phyloP scores from a whole-genome alignment of 2,113 vertebrate species.

The Prolemur simus region DNA sequence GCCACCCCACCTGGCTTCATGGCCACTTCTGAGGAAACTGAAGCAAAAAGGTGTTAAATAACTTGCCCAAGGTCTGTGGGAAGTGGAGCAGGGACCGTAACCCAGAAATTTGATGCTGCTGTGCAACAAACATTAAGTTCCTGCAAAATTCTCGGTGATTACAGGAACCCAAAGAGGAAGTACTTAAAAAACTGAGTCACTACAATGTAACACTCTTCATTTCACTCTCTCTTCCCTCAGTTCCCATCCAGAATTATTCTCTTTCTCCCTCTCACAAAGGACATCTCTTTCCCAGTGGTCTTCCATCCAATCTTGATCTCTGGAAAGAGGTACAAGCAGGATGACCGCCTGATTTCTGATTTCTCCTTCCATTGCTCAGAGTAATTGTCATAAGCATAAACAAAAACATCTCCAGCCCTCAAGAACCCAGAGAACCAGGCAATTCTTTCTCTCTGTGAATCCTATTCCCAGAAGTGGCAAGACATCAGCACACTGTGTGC shows the following conservation, averaged over 20 bases:
- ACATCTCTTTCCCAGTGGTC: background rate
- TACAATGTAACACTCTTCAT: background rate
- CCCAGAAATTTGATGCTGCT: background rate
- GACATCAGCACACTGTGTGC: rapidly evolving
- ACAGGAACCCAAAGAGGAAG: slow-evolving; percentile 30
- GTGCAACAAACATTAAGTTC: background rate
- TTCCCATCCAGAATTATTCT: background rate
- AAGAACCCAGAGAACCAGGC: background rate
- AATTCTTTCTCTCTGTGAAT: background rate
- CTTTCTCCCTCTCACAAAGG: background rate
- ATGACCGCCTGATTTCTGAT: background rate
- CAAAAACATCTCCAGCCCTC: background rate
- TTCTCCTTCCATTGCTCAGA: background rate
- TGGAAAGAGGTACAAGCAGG: background rate
- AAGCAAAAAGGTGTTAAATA: background rate
- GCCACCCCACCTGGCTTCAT: too few species aligned
- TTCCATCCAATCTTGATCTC: background rate
- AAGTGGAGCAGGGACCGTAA: background rate
- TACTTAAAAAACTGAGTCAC: background rate
- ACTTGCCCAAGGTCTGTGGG: background rate
- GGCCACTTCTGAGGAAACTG: background rate
- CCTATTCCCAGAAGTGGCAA: background rate
- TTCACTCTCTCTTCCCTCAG: background rate
- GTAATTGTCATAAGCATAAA: background rate
- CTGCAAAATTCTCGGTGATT: background rate